Base-by-base conservation (phyloP, 2,888 invertebrate species). In the Melikaiella ostensackeni region DNA sequence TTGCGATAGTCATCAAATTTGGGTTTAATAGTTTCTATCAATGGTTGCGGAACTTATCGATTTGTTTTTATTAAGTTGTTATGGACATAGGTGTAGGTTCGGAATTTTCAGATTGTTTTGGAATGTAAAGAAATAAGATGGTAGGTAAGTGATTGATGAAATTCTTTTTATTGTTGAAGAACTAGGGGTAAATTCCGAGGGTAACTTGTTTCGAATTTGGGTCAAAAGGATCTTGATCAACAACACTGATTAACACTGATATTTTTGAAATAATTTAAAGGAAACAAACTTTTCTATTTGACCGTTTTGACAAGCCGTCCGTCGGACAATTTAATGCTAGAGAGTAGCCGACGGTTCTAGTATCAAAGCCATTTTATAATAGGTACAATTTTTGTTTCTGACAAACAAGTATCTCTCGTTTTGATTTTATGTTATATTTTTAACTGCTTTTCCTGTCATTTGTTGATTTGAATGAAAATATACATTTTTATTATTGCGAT, bases 1-100 rank as follows among this genome's bases (percentile, higher is more conserved):
- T 59, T 13, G 27, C 16, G 63, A 63, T 63, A 63, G 63, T 63
- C 21, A 63, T 63, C 35, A 33, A 21, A 63, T 63, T 63, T 63
- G 3, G 61, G 63, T 33, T 33, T 35, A 38, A 63, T 63, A 63
- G 21, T 63, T 63, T 35, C 35, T 63, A n/a, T 38, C 21, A 38
- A 35, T 27, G 35, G 19, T 11, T 33, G n/a, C 63, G 63, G 63
- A 63, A 21, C 13, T 35, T 63, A 21, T 63, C 33, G n/a, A 35
- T 63, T 33, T 11, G 11, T 9, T 63, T 21, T 35, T 21, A 35
- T 63, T n/a, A 38, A 63, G 35, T 63, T 38, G 35, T 33, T n/a
- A 63, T 21, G 59, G 7, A 16, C 24, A 59, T 27, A 27, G 57
- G 24, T 57, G 24, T 57, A 24, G 59, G 27, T 13, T 59, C 1